These are phyloP conservation scores for human (Homo sapiens) DNA, from an alignment of 2,113 vertebrate genomes.

Conservation along the genomic window DNA sequence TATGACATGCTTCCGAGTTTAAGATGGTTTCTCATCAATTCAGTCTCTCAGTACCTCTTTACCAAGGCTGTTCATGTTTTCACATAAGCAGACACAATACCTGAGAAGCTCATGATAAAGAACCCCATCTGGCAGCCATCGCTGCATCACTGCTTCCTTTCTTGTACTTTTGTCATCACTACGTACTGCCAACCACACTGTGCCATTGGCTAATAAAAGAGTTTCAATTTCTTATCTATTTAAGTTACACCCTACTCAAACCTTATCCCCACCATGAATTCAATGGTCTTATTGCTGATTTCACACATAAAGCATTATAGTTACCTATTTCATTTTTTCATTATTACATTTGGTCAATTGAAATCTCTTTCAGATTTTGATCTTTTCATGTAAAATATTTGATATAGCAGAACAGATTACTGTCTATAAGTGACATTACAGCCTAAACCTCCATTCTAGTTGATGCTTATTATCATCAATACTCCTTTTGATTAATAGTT, in stretches of 20 bases:
- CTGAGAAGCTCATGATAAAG: background rate
- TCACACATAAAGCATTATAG: background rate
- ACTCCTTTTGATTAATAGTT: background rate
- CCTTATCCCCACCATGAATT: background rate
- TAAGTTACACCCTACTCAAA: background rate
- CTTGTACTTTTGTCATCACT: no score
- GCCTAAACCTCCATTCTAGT: rapidly evolving
- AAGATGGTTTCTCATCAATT: background rate
- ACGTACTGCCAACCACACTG: background rate
- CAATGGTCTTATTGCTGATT: no score
- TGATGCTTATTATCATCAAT: no score
- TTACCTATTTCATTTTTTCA: background rate
- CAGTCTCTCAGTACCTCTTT: background rate
- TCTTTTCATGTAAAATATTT: background rate
- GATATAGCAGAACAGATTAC: background rate
- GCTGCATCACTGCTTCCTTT: no score
- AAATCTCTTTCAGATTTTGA: background rate
- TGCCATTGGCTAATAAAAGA: background rate
- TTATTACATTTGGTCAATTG: background rate
- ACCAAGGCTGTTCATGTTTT: background rate
- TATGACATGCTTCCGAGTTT: background rate
- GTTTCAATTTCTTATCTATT: background rate
- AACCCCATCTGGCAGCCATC: no score
- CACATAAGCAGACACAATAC: no score
- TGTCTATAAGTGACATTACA: background rate